Percentiles rank a stretch among this genome's conserved stretches.
Evolutionary conservation across 2,888 invertebrate genomes (phyloP).

Genomic region (Drosophila conformis): DNA sequence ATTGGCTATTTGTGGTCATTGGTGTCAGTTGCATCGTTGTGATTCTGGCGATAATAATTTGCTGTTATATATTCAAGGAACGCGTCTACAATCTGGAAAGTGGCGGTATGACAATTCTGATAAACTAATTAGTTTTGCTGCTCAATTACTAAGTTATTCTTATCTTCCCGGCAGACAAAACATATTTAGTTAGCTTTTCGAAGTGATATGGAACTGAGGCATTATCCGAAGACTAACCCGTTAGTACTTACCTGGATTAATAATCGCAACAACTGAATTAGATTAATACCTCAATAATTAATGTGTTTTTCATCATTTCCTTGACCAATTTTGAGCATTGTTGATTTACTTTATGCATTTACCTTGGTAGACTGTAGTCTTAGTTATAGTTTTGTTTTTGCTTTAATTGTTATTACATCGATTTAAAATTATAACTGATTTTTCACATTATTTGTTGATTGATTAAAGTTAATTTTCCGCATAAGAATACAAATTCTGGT

Average conservation of each 20-base stretch:
- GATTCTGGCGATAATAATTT: constrained; percentile 37
- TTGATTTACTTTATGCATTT: not conserved
- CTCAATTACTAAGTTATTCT: not conserved
- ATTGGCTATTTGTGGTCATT: constrained; percentile 15
- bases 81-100: constrained; percentile 42
- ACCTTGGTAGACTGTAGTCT: not conserved
- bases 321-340: not conserved
- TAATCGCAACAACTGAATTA: not conserved
- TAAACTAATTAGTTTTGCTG: not conserved
- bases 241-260: not conserved
- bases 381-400: not conserved
- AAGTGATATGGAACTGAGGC: constrained; percentile 50
- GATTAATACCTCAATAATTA: not conserved
- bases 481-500: not conserved
- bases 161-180: constrained; percentile 39
- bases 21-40: constrained; percentile 7
- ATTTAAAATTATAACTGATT: not conserved
- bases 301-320: not conserved
- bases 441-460: not conserved
- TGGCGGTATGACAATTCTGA: constrained; percentile 30
- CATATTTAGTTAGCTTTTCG: constrained; percentile 49
- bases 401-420: not conserved
- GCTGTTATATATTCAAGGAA: constrained; percentile 34
- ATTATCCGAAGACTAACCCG: not conserved
- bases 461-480: not conserved